Conservation (phyloP, 2,888 invertebrate genomes). For the Lasioglossum vierecki region DNA sequence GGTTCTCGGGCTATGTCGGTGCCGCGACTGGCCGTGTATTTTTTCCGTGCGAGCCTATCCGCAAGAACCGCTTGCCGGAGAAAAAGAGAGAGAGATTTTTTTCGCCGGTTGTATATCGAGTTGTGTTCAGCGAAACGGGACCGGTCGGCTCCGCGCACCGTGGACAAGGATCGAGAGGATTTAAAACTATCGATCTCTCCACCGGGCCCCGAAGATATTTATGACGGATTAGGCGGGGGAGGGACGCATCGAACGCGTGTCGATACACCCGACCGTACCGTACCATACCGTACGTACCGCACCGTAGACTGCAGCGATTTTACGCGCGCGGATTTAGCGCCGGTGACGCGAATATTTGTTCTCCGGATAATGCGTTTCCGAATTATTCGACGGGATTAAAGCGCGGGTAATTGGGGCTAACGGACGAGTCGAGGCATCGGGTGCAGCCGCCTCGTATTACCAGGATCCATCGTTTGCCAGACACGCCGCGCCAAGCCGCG, state of each 20-base stretch:
- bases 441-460: constrained; percentile 6
- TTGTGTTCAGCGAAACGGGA: not conserved
- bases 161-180: not conserved
- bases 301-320: constrained; percentile 29
- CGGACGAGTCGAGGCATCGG: not conserved
- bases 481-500: not conserved
- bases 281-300: not conserved
- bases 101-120: not conserved
- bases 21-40: not conserved
- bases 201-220: constrained; percentile 43
- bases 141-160: not conserved
- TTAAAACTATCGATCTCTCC: constrained; percentile 32
- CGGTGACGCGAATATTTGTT: constrained; percentile 51
- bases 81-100: not conserved
- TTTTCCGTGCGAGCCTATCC: not conserved
- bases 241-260: not conserved
- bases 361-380: constrained; percentile 50
- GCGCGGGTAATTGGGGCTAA: constrained; percentile 39
- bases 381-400: constrained; percentile 58
- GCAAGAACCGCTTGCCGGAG: not conserved
- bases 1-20: not conserved
- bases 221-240: constrained; percentile 47
- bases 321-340: constrained; percentile 34
- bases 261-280: not conserved
- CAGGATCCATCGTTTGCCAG: not conserved